These are phyloP conservation scores for Acanthosepion esculentum DNA, from an alignment of 2,888 invertebrate genomes.

Conservation along the genomic window DNA sequence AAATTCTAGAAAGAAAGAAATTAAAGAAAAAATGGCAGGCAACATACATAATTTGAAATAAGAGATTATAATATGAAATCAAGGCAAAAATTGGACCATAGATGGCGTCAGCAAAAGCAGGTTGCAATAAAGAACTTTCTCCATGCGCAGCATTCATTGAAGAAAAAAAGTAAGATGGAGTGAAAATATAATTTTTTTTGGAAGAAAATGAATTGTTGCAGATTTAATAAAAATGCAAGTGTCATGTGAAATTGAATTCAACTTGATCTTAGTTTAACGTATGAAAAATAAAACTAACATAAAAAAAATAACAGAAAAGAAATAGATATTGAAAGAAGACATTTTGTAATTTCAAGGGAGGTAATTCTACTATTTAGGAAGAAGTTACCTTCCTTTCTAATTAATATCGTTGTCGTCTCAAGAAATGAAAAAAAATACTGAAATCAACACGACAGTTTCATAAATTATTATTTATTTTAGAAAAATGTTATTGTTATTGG, in stretches of 20 bases:
- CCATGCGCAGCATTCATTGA: background rate
- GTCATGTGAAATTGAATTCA: no score
- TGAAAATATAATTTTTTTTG: background rate
- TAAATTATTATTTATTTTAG: background rate
- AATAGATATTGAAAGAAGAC: no score
- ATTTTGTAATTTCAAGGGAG: background rate
- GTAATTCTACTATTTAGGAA: background rate
- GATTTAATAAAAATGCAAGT: no score
- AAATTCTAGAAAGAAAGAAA: conserved; percentile 2
- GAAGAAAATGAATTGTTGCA: no score
- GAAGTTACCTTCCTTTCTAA: no score
- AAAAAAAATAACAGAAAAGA: no score
- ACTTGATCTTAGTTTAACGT: no score
- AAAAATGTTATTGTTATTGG: background rate
- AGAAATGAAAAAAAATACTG: no score
- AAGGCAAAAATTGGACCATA: background rate
- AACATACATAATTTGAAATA: background rate
- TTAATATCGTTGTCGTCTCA: no score
- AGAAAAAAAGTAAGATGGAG: background rate
- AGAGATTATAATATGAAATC: background rate
- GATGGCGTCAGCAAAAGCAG: background rate
- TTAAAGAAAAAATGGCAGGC: background rate
- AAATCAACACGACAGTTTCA: background rate
- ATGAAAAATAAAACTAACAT: no score
- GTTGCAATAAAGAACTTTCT: background rate